Evolutionary conservation across 2,888 invertebrate genomes (phyloP).

Genomic region (Adelognathus sp.): DNA sequence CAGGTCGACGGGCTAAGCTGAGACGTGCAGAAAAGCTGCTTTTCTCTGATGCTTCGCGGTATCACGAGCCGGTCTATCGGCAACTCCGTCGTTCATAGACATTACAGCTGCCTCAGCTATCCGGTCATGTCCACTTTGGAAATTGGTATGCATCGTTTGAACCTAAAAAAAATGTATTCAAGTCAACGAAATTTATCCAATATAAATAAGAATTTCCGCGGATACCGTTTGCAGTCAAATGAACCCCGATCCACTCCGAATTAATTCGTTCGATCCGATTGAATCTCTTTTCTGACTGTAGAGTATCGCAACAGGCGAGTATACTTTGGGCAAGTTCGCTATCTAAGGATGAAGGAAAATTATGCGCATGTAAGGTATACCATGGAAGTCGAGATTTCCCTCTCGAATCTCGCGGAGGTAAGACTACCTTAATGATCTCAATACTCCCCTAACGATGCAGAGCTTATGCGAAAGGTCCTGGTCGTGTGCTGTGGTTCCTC

Average conservation of each 20-base stretch:
- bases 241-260: too few relatives aligned
- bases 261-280: too few relatives aligned
- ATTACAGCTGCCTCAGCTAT: not conserved
- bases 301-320: not conserved
- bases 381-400: not conserved
- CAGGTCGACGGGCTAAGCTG: not conserved
- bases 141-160: not conserved
- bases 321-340: not conserved
- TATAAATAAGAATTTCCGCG: too few relatives aligned
- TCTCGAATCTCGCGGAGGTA: not conserved
- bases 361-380: not conserved
- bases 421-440: not conserved
- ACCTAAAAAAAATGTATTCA: too few relatives aligned
- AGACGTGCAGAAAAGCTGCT: not conserved
- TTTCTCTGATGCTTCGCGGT: not conserved
- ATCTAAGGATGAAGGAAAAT: not conserved
- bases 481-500: not conserved
- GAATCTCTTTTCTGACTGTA: too few relatives aligned
- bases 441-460: not conserved
- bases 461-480: not conserved
- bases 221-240: too few relatives aligned
- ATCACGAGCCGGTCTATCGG: not conserved
- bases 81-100: not conserved
- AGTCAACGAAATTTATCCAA: too few relatives aligned
- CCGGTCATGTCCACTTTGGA: not conserved